These are phyloP conservation scores for chimpanzee (Pan troglodytes) DNA, from an alignment of 2,113 vertebrate species.

Conservation along the genomic window DNA sequence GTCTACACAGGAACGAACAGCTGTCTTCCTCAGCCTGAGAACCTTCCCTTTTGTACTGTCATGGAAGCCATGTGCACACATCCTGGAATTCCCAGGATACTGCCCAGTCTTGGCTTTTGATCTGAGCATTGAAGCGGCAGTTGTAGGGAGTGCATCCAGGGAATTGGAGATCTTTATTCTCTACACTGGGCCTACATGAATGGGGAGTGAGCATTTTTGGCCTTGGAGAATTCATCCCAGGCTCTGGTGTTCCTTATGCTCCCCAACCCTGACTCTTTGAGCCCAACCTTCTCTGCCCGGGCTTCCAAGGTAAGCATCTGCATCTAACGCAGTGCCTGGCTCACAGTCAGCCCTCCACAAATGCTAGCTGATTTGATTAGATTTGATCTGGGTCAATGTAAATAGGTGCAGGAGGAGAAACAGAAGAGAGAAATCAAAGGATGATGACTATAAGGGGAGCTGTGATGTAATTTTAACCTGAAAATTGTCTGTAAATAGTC, in stretches of 20 bases:
- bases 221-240: neutral
- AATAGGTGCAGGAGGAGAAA: conserved; percentile 49
- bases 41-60: neutral
- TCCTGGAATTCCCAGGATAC: neutral
- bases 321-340: neutral
- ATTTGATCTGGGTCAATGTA: conserved; percentile 59
- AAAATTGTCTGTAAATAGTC: conserved; percentile 63
- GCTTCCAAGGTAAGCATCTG: neutral
- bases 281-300: neutral
- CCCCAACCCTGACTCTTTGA: neutral
- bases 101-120: neutral
- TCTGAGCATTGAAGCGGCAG: neutral
- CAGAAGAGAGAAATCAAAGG: conserved; percentile 56
- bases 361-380: conserved; percentile 49
- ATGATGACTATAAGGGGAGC: conserved; percentile 17
- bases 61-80: neutral
- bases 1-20: neutral
- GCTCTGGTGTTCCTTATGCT: neutral
- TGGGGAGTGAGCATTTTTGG: neutral
- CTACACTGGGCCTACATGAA: neutral
- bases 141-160: neutral
- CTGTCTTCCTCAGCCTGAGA: neutral
- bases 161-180: neutral
- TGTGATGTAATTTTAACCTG: conserved; percentile 56
- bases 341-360: neutral